Base-by-base conservation (phyloP, 2,797 vertebrate genomes). In the Neosalanx taihuensis region DNA sequence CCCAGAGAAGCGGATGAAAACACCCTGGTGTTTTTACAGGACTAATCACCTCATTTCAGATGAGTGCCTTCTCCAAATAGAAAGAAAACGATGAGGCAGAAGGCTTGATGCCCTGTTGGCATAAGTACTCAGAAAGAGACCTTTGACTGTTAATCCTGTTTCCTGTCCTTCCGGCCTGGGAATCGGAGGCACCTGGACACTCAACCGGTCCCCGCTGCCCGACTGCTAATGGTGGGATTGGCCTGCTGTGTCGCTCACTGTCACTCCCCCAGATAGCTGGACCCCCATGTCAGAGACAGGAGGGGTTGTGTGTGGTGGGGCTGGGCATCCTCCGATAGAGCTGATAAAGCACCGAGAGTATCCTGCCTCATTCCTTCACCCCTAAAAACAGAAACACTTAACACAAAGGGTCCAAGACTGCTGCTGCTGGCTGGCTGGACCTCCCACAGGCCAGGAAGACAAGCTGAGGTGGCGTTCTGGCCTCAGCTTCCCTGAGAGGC, bases 31-130 rank as follows among this genome's bases (percentile, higher is more conserved):
- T 91, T 88, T 87, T 66, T 75, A 78, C 85, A 76, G 29, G 76
- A 60, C 83, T 92, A 90, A 93, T 91, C 87, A 2, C 81, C 79
- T 90, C 41, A 86, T 90, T 87, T 89, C 89, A 92, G 90, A 89
- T 87, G 89, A 91, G 75, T 62, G 84, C 81, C 67, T 76, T 64
- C 71, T 81, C 65, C 87, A 89, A 74, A 76, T 78, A 78, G 74
- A 86, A 80, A 73, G 78, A 78, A 89, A 89, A 85, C 79, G 79
- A 86, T 81, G 81, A 85, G 75, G 73, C 81, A 78, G 82, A 90
- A 89, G 79, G 80, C 70, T 68, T 77, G 85, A 83, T 26, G 23
- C 67, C 51, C 64, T 85, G 87, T 85, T 90, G 89, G 87, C 83
- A 85, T 75, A 76, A 62, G 33, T 64, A 18, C 41, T 84, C 81